phyloP scores from a whole-genome alignment of 2,797 vertebrate genomes.

The Lagocephalus sceleratus region DNA sequence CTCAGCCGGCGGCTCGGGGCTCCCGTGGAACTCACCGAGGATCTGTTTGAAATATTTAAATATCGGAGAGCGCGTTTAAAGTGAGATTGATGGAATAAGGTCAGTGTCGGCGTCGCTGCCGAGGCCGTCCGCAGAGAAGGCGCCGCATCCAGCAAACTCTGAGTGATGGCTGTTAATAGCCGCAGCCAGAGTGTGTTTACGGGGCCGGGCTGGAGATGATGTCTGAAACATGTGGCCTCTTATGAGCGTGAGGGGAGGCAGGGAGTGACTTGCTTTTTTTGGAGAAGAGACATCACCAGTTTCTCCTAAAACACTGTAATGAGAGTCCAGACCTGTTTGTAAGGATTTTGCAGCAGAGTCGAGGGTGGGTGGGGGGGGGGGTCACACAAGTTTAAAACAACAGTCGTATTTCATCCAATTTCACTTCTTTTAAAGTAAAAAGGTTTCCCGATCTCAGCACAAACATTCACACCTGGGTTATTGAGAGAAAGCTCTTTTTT shows the following conservation, averaged over 20 bases:
- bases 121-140: constrained; percentile 32
- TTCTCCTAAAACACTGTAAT: constrained; percentile 19
- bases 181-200: constrained; percentile 30
- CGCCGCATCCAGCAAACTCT: constrained; percentile 34
- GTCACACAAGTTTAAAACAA: not conserved
- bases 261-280: not conserved
- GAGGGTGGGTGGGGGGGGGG: too few relatives aligned
- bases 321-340: constrained; percentile 11
- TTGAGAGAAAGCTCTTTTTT: too few relatives aligned
- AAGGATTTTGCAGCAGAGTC: constrained; percentile 11
- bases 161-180: constrained; percentile 21
- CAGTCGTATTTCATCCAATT: not conserved
- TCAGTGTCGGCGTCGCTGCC: constrained; percentile 58
- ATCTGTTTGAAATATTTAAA: constrained; percentile 79
- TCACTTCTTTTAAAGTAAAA: not conserved
- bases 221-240: not conserved
- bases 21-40: constrained; percentile 46
- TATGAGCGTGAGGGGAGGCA: too few relatives aligned
- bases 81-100: constrained; percentile 77
- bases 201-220: constrained; percentile 5
- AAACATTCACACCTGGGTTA: not conserved
- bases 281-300: not conserved
- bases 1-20: constrained; percentile 28
- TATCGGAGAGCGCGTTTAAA: constrained; percentile 64
- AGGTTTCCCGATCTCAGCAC: not conserved